phyloP scores from a whole-genome alignment of 53 echinoderm and acorn worm genomes.

The Stichopus horrens region DNA sequence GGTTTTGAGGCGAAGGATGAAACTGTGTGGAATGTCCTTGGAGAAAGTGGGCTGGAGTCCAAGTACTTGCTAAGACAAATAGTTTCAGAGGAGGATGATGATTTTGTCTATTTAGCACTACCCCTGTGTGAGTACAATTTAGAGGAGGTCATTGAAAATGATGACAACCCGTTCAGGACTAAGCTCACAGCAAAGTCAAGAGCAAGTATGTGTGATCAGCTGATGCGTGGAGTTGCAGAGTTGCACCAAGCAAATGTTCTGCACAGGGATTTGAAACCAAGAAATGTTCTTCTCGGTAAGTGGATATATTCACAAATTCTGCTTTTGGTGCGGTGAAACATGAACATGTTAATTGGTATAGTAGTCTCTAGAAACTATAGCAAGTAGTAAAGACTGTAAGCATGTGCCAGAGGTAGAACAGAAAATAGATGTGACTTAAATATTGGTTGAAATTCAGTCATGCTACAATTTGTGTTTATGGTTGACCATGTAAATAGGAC shows the following conservation, averaged over 20 bases:
- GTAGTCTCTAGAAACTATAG: too few species aligned
- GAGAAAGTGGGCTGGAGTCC: not conserved
- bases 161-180: not conserved
- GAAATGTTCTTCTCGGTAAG: slow-evolving; percentile 15
- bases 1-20: not conserved
- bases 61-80: not conserved
- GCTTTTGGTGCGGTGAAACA: too few species aligned
- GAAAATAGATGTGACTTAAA: too few species aligned
- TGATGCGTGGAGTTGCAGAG: slow-evolving; percentile 1
- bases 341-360: too few species aligned
- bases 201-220: not conserved
- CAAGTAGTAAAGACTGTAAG: too few species aligned
- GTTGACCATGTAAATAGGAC: too few species aligned
- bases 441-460: too few species aligned
- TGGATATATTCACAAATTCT: not conserved
- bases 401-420: too few species aligned
- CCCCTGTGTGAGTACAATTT: slow-evolving; percentile 16
- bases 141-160: slow-evolving; percentile 6
- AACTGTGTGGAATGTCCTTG: not conserved
- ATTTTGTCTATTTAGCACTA: slow-evolving; percentile 12
- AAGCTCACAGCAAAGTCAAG: not conserved
- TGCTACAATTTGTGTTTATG: too few species aligned
- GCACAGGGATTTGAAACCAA: slow-evolving; percentile 19
- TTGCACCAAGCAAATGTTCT: slow-evolving; percentile 2
- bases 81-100: slow-evolving; percentile 6